Evolutionary conservation across 2,113 vertebrate genomes (phyloP).

Genomic region (Opisthocomus hoazin): DNA sequence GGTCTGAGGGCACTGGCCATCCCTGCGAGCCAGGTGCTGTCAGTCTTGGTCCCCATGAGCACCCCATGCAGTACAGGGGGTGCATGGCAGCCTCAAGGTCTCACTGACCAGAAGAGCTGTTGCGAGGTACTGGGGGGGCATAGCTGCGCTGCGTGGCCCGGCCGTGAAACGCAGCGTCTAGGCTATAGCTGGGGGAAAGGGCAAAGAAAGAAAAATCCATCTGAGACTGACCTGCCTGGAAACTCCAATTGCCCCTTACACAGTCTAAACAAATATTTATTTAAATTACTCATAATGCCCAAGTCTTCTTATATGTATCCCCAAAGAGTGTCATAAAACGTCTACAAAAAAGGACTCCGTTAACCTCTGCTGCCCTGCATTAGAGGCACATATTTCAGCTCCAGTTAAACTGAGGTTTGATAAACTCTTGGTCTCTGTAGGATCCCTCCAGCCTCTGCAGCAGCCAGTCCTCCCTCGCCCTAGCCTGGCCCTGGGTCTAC

Average conservation of each 20-base stretch:
- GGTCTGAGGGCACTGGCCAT: not conserved
- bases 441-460: not conserved
- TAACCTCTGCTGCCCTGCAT: constrained; percentile 27
- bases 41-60: not conserved
- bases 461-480: not conserved
- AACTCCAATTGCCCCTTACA: not conserved
- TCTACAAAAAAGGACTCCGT: not conserved
- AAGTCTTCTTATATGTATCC: not conserved
- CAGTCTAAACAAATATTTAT: constrained; percentile 53
- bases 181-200: not conserved
- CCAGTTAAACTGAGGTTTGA: constrained; percentile 22
- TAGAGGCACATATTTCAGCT: constrained; percentile 22
- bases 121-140: not conserved
- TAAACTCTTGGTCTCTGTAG: not conserved
- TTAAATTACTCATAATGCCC: not conserved
- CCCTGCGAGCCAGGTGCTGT: not conserved
- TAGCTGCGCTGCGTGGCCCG: not conserved
- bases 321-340: constrained; percentile 39
- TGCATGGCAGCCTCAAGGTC: not conserved
- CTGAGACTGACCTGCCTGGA: not conserved
- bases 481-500: not conserved
- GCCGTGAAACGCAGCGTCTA: not conserved
- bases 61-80: not conserved
- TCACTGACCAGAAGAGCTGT: not conserved
- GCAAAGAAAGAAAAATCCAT: not conserved